Conservation (phyloP, 2,797 vertebrate genomes). For the Myripristis jacobus region DNA sequence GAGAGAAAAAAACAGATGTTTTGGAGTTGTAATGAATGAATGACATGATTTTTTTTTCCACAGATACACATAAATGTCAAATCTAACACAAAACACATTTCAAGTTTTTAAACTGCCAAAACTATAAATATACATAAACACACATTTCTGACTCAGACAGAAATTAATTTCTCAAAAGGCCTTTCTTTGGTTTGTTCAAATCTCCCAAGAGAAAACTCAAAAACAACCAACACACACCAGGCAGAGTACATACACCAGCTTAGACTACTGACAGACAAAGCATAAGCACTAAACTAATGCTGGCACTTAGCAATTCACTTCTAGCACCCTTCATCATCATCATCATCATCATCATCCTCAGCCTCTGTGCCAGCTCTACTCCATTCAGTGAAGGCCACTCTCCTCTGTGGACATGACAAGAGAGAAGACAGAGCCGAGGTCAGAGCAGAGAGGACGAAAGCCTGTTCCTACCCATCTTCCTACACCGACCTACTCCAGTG, state of each 20-base stretch:
- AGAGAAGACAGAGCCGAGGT: constrained; percentile 82
- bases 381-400: constrained; percentile 86
- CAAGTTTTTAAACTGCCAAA: not conserved
- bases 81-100: constrained; percentile 4
- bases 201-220: not conserved
- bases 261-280: constrained; percentile 26
- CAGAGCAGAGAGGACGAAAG: constrained; percentile 58
- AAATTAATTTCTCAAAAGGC: not conserved
- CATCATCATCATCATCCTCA: constrained; percentile 88
- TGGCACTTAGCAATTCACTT: constrained; percentile 48
- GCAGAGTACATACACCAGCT: not conserved
- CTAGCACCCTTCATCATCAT: constrained; percentile 85
- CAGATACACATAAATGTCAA: not conserved
- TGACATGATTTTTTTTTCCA: not conserved
- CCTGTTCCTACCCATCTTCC: constrained; percentile 7
- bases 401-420: constrained; percentile 93
- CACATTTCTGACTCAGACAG: not conserved
- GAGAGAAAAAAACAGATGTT: not conserved
- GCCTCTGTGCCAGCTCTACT: constrained; percentile 85
- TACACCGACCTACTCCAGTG: not conserved
- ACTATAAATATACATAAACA: not conserved
- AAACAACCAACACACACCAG: not conserved
- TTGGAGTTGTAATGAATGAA: not conserved
- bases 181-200: constrained; percentile 15
- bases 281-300: constrained; percentile 35